Conservation (phyloP, 53 echinoderm and acorn worm species). For the Paelopatides confundens region DNA sequence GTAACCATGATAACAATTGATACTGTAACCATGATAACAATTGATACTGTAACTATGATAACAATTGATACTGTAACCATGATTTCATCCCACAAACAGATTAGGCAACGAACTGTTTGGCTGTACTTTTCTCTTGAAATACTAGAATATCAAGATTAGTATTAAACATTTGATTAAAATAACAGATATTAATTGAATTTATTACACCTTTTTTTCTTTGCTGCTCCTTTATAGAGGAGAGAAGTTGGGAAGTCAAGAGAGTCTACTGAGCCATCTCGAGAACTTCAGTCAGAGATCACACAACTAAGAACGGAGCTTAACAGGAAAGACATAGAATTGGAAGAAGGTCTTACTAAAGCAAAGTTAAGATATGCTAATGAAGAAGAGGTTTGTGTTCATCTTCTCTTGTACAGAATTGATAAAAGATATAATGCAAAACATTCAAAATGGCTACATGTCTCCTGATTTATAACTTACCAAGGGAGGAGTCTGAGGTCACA, state of each 20-base stretch:
- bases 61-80: no score
- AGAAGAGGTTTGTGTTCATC: conserved; percentile 65
- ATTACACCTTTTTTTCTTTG: neutral
- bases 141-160: no score
- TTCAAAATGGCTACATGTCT: no score
- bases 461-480: no score
- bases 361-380: conserved; percentile 81
- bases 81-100: no score
- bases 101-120: no score
- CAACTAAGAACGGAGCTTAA: conserved; percentile 77
- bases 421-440: no score
- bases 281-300: conserved; percentile 49
- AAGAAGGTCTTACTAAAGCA: conserved; percentile 82
- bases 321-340: conserved; percentile 77
- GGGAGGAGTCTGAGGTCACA: no score
- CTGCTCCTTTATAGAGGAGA: neutral
- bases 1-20: no score
- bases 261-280: conserved; percentile 45
- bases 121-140: no score
- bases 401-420: neutral
- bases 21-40: no score
- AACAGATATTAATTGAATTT: neutral
- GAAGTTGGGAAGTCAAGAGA: conserved; percentile 21
- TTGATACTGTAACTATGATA: no score
- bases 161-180: neutral